A percentile compares a stretch with the other conserved stretches of the same genome.
Evolutionary conservation across 2,113 vertebrate species (phyloP).

Genomic region (Pelodiscus sinensis): DNA sequence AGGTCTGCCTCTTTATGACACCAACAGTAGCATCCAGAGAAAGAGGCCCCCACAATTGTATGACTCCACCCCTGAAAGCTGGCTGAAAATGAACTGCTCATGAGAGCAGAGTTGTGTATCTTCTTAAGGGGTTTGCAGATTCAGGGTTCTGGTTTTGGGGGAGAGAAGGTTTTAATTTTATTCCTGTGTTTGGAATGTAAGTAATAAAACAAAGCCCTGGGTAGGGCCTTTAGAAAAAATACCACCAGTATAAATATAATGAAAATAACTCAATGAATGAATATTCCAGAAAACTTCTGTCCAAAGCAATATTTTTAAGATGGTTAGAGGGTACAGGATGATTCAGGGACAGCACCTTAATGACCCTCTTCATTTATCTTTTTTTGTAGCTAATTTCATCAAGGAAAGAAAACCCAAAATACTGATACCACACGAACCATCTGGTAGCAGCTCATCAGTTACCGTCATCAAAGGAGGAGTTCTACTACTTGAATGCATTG

Average conservation of each 20-base stretch:
- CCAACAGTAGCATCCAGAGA: neutral
- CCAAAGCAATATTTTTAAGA: neutral
- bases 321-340: neutral
- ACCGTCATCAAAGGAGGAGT: conserved; percentile 87
- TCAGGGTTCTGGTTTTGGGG: neutral
- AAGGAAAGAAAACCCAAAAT: conserved; percentile 87
- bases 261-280: rapidly evolving
- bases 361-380: neutral
- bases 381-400: conserved; percentile 86
- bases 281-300: rapidly evolving
- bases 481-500: conserved; percentile 91
- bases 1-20: neutral
- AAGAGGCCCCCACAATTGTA: neutral
- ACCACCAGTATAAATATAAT: neutral
- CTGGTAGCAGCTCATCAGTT: conserved; percentile 76
- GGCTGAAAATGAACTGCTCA: neutral
- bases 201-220: neutral
- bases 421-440: conserved; percentile 82
- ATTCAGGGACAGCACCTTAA: neutral
- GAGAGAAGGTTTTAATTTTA: neutral
- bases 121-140: neutral
- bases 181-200: neutral
- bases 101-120: neutral
- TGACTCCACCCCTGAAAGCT: neutral
- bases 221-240: neutral